Conservation (phyloP, 1,140 invertebrate species). For the Eumeta japonica region DNA sequence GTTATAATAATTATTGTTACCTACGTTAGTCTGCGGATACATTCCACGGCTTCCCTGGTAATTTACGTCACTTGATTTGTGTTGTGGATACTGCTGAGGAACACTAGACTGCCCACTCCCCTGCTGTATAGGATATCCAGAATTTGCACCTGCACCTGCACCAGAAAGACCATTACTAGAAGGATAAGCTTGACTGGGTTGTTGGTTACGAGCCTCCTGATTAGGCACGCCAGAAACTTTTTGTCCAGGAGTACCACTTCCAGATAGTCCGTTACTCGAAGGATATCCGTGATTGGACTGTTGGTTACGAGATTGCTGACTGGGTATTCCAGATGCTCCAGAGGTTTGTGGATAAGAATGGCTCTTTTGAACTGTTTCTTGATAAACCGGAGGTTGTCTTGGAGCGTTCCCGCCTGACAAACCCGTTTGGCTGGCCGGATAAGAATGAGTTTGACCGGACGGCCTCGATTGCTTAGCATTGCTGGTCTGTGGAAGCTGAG, state of each 20-base stretch:
- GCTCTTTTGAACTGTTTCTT: constrained; percentile 28
- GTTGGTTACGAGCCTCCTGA: constrained; percentile 1
- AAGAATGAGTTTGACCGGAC: constrained; percentile 32
- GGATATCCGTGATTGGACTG: constrained; percentile 1
- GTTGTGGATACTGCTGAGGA: constrained; percentile 13
- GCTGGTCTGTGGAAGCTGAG: constrained; percentile 24
- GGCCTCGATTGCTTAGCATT: constrained; percentile 24
- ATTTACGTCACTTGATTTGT: constrained; percentile 6
- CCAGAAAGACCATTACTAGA: constrained; percentile 28
- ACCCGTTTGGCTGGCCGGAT: constrained; percentile 32
- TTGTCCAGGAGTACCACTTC: no score
- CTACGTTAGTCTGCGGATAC: no score
- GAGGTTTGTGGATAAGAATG: constrained; percentile 18
- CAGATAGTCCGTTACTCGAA: not conserved
- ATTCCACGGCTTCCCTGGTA: constrained; percentile 12
- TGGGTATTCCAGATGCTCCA: no score
- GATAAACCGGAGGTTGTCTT: constrained; percentile 1
- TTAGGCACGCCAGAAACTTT: no score
- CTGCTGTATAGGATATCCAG: constrained; percentile 12
- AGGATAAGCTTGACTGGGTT: constrained; percentile 28
- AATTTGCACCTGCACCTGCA: constrained; percentile 8
- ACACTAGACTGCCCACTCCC: constrained; percentile 9
- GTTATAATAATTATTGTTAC: constrained; percentile 27
- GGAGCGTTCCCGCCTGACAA: not conserved
- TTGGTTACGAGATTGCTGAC: no score